Evolutionary conservation across 2,888 invertebrate species (phyloP), one percentile per base, ranked within the genome.

Genomic region (Horisme vitalbata): DNA sequence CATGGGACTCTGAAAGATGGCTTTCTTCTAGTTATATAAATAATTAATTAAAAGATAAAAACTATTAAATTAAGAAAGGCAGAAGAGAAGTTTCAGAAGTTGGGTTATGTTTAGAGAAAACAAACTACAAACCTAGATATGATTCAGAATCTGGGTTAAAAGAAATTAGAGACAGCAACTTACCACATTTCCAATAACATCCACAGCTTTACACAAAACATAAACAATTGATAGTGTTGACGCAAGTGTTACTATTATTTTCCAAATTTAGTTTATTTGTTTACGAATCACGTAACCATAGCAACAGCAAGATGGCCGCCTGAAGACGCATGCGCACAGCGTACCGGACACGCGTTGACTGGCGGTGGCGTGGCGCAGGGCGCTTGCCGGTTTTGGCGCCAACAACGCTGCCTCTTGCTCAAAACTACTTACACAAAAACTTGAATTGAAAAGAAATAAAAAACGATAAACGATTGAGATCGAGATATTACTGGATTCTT

Each of bases 351-450:
- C 70, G 64, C 57, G 59, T 55, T 59, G 66, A 84, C 84, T 84
- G 81, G 63, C 66, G 77, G 59, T 55, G 59, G 66, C 84, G 84
- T 84, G 82, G 63, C 66, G 77, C 33, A 11, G 13, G 15, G 24
- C 32, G 36, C 44, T 48, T 48, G 45, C 43, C 43, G 47, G 51
- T 79, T 84, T 84, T 86, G 83, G 83, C 84, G 86, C 81, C 83
- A 79, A n/a, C 72, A 44, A 28, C 49, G 14, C 21, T 43, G 50
- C 55, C 52, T 59, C 57, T 58, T 57, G 54, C 57, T 27, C 41
- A 21, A 35, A n/a, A 21, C 37, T 35, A 41, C 31, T n/a, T n/a
- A n/a, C n/a, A n/a, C n/a, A n/a, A 23, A 45, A 43, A 45, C 38
- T 50, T 31, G 49, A 50, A 52, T 52, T 43, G 52, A 50, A 41